These are phyloP conservation scores for Rousettus madagascariensis DNA, from an alignment of 2,797 vertebrate species.

Conservation along the genomic window DNA sequence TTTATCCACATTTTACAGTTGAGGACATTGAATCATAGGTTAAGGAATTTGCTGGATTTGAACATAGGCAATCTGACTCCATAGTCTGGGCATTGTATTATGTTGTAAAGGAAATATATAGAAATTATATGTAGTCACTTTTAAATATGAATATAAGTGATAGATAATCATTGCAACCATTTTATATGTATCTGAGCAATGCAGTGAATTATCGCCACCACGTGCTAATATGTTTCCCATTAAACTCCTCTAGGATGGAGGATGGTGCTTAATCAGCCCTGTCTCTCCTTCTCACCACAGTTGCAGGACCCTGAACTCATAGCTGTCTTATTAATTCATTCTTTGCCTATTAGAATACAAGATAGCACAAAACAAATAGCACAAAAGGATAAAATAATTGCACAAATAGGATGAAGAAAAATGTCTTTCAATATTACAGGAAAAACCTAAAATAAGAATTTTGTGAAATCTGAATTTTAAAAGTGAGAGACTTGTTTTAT, in stretches of 20 bases:
- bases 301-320: not conserved
- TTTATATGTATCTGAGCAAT: not conserved
- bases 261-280: not conserved
- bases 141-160: slow-evolving; percentile 10
- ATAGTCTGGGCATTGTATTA: not conserved
- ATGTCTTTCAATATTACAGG: not conserved
- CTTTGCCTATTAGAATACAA: not conserved
- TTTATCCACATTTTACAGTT: slow-evolving; percentile 25
- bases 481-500: not conserved
- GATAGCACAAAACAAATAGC: not conserved
- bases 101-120: not conserved
- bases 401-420: not conserved
- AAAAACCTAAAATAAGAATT: slow-evolving; percentile 21
- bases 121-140: not conserved
- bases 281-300: not conserved
- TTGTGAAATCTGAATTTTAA: slow-evolving; percentile 28
- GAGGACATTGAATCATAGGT: not conserved
- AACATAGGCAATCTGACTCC: not conserved
- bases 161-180: not conserved
- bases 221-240: not conserved
- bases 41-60: slow-evolving; percentile 8
- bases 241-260: not conserved
- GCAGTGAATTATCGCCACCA: not conserved
- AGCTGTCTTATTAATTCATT: not conserved
- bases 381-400: slow-evolving; percentile 1